Percentiles rank a stretch among this genome's conserved stretches.
Evolutionary conservation across 2,797 vertebrate genomes (phyloP).

Genomic region (Clarias platycephalus): DNA sequence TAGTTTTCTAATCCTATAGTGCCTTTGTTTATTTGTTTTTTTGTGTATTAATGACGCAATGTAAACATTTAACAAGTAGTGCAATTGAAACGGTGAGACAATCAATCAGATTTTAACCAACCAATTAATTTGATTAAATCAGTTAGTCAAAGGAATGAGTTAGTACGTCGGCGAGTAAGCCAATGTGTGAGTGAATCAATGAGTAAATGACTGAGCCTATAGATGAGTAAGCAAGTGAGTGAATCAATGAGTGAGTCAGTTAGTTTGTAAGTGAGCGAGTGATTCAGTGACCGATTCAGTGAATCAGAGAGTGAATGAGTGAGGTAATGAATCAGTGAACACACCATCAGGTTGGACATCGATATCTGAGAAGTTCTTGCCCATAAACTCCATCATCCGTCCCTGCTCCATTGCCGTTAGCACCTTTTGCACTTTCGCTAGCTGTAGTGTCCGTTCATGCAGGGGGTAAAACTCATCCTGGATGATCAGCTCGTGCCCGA

Average conservation of each 20-base stretch:
- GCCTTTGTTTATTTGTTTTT: background rate
- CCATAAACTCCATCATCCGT: constrained; percentile 49
- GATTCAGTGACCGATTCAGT: too few relatives aligned
- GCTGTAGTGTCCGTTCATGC: constrained; percentile 52
- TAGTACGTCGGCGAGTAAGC: background rate
- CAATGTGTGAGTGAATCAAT: background rate
- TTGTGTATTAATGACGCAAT: background rate
- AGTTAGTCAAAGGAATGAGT: background rate
- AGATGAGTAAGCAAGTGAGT: too few relatives aligned
- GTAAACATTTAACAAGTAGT: background rate
- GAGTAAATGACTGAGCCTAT: too few relatives aligned
- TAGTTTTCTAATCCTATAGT: background rate
- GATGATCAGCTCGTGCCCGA: constrained; percentile 54
- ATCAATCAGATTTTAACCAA: background rate
- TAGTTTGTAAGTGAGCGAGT: too few relatives aligned
- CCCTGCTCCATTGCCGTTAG: constrained; percentile 57
- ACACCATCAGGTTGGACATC: constrained; percentile 31
- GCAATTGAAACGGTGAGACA: background rate
- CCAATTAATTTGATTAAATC: background rate
- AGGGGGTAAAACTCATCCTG: constrained; percentile 51
- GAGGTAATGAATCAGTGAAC: background rate
- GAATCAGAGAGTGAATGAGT: too few relatives aligned
- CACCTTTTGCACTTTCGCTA: constrained; percentile 53
- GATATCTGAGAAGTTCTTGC: constrained; percentile 50
- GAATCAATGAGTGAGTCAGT: too few relatives aligned